Evolutionary conservation across 2,797 vertebrate species (phyloP), one percentile per base, ranked within the genome.

Genomic region (Tokudaia tokunoshimensis): DNA sequence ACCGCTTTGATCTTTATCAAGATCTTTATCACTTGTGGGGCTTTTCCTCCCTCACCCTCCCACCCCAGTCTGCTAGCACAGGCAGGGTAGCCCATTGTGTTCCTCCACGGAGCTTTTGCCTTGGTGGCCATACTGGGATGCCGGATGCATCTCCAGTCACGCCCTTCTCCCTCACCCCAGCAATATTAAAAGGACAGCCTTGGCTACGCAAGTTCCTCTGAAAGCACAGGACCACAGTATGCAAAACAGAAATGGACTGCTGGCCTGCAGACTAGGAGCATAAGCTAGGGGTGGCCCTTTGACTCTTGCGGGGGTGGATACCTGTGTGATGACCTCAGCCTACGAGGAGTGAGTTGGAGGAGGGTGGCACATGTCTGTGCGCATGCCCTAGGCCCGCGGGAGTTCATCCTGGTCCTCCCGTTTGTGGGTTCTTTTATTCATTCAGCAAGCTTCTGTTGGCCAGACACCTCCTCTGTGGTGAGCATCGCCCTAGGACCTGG

Each of bases 1-100:
- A 59, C 34, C 12, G 80, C 84, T 96, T 85, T 93, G 95, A 94
- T 72, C 92, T 29, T 87, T 81, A 41, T 89, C 95, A 92, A 89
- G 91, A 82, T 61, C 59, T 61, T 61, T 61, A 61, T 94, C 96
- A 96, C 55, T 15, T 63, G 78, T 14, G 72, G 34, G 55, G 72
- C 14, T 6, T 82, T 44, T 20, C 44, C 41, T 57, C 74, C 9
- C 34, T 10, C 70, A 13, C 61, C 70, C 90, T 91, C 82, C 85
- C 24, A 13, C 41, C 10, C 47, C 50, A 90, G 85, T 57, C 59
- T 1, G 10, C 80, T 80, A 47, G 59, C 80, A 52, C 83, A n/a
- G 24, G 47, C 55, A 44, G 26, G 19, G 41, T 5, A 76, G 15
- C 26, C 57, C 74, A 19, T 3, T 4, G 44, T 31, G 63, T 50